Evolutionary conservation across 30 jellyfish, hydroid and myxozoan species (phyloP), one percentile per base, ranked within the genome.

Genomic region (Turritopsis rubra): DNA sequence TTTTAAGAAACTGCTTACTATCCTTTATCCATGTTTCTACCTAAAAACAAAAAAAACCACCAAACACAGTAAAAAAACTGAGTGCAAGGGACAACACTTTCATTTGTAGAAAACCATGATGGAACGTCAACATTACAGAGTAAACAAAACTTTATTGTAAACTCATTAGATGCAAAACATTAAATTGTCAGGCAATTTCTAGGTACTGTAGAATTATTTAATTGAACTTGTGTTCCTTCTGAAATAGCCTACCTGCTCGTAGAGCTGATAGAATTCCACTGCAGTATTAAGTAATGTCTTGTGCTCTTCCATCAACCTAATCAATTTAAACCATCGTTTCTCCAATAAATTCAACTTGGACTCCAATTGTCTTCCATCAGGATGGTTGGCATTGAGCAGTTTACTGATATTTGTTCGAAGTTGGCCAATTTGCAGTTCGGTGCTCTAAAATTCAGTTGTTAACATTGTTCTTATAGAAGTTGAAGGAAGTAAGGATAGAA

Each of bases 21-120:
- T 91, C 97, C 66, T 83, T 83, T 31, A 87, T 81, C 97, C 97
- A 91, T 20, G 96, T 91, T 76, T 91, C 96, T 16, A 75, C 97
- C 97, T 91, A 27, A 75, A 30, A 73, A 52, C 16, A 26, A 29
- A 79, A 30, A 30, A 25, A 22, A 3, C 28, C n/a, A n/a, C n/a
- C n/a, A n/a, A 68, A 21, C 29, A 68, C 60, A 41, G n/a, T n/a
- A n/a, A n/a, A n/a, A n/a, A n/a, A n/a, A n/a, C n/a, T n/a, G n/a
- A n/a, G n/a, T n/a, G n/a, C n/a, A n/a, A n/a, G n/a, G n/a, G n/a
- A n/a, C n/a, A n/a, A n/a, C n/a, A n/a, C n/a, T n/a, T n/a, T n/a
- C n/a, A n/a, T n/a, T n/a, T n/a, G n/a, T n/a, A n/a, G n/a, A n/a
- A n/a, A n/a, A n/a, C n/a, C n/a, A n/a, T n/a, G n/a, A n/a, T n/a